phyloP scores from a whole-genome alignment of 2,797 vertebrate species.

The Tamandua tetradactyla region DNA sequence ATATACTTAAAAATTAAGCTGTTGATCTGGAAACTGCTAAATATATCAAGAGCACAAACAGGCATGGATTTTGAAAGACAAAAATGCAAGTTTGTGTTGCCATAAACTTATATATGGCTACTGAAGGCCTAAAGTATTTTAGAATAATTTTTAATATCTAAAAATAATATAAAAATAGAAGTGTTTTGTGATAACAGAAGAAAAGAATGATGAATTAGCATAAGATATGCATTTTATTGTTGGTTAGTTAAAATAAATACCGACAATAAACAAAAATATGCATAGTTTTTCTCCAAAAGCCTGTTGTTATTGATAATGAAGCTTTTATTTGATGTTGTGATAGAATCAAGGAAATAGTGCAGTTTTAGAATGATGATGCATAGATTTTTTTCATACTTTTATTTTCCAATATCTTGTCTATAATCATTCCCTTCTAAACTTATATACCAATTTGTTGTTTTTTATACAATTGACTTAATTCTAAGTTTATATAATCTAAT shows the following conservation, averaged over 20 bases:
- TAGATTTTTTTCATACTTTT: neutral
- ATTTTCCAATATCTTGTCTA: neutral
- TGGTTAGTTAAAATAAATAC: neutral
- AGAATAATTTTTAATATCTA: neutral
- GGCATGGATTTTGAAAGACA: neutral
- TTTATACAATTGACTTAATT: no score
- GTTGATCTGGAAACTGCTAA: neutral
- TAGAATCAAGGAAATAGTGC: neutral
- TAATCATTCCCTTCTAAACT: neutral
- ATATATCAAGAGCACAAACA: neutral
- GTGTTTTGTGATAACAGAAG: neutral
- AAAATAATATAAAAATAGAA: neutral
- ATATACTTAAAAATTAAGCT: neutral
- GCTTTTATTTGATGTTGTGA: neutral
- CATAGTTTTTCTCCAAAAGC: neutral
- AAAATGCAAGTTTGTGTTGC: no score
- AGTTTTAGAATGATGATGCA: neutral
- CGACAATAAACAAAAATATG: neutral
- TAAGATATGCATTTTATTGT: neutral
- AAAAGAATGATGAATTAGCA: neutral
- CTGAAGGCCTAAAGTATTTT: neutral
- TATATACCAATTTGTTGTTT: neutral
- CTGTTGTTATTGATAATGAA: neutral
- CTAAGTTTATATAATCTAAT: no score
- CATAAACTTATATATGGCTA: neutral